Conservation (phyloP, 92 coral and sea anemone species). For the Anthopleura xanthogrammica region DNA sequence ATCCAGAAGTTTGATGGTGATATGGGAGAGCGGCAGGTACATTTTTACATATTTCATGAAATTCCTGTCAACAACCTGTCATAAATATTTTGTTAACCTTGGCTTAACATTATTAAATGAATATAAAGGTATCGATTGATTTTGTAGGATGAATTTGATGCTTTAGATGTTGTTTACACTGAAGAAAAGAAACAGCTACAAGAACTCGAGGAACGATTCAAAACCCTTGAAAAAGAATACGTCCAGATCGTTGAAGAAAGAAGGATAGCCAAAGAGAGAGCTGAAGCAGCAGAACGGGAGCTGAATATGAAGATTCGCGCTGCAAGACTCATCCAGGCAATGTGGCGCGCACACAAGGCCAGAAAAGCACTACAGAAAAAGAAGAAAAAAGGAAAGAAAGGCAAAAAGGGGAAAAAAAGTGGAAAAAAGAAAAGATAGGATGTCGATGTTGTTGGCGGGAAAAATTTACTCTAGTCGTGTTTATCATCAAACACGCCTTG, state of each 20-base stretch:
- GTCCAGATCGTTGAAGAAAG: slow-evolving; percentile 78
- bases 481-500: not conserved
- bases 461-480: slow-evolving; percentile 13
- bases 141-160: slow-evolving; percentile 92
- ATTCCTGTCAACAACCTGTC: too few relatives aligned
- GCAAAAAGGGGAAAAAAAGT: slow-evolving; percentile 73
- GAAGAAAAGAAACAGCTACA: slow-evolving; percentile 92
- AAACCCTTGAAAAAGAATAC: slow-evolving; percentile 88
- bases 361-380: slow-evolving; percentile 86
- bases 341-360: slow-evolving; percentile 96
- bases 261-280: slow-evolving; percentile 92
- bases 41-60: not conserved
- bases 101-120: not conserved
- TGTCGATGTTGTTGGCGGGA: not conserved
- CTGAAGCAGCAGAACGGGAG: slow-evolving; percentile 87
- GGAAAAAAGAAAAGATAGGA: slow-evolving; percentile 58
- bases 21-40: slow-evolving; percentile 99
- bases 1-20: slow-evolving; percentile 93
- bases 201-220: slow-evolving; percentile 92
- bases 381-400: slow-evolving; percentile 77
- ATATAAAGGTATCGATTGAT: not conserved
- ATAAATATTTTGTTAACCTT: too few relatives aligned
- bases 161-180: slow-evolving; percentile 84
- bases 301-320: slow-evolving; percentile 91
- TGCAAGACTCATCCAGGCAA: slow-evolving; percentile 84